A percentile compares a stretch with the other conserved stretches of the same genome.
Conservation (phyloP, 2,888 invertebrate species). For the Trissonchulus latispiculum region DNA sequence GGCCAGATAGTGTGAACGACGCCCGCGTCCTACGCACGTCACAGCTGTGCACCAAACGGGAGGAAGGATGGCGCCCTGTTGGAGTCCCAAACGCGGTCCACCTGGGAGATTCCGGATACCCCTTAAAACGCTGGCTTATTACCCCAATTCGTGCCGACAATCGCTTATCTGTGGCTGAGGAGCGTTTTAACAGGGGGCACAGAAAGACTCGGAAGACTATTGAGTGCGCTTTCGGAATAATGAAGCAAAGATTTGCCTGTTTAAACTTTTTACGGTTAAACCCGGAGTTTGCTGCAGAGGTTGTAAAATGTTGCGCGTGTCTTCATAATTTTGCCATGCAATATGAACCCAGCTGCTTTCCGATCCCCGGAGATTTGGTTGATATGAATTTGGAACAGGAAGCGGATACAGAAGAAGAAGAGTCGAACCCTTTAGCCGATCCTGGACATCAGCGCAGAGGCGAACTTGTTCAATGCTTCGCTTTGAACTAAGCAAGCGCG, state of each 20-base stretch:
- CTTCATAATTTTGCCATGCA: not conserved
- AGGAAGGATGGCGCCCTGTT: conserved; percentile 18
- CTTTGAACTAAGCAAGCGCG: too few species aligned
- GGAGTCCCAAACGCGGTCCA: not conserved
- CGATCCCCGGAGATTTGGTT: not conserved
- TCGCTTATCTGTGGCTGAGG: not conserved
- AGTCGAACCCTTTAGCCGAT: not conserved
- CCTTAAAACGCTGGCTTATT: conserved; percentile 19
- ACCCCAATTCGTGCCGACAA: conserved; percentile 9
- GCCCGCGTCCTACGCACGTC: conserved; percentile 22
- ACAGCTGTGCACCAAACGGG: conserved; percentile 13
- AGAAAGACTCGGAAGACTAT: conserved; percentile 20
- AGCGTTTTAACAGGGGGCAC: conserved; percentile 19
- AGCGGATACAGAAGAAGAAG: not conserved
- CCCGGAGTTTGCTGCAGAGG: not conserved
- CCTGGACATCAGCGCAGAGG: not conserved
- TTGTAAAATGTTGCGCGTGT: not conserved
- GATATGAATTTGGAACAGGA: not conserved
- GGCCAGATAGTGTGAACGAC: conserved; percentile 24
- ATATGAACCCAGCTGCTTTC: not conserved
- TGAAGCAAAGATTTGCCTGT: conserved; percentile 22
- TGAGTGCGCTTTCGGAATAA: conserved; percentile 23
- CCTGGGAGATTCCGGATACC: conserved; percentile 22
- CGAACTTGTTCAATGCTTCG: not conserved
- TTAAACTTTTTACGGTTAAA: not conserved